These are phyloP conservation scores for Scrobipalpa atriplicella DNA, from an alignment of 2,888 invertebrate species.

Conservation along the genomic window DNA sequence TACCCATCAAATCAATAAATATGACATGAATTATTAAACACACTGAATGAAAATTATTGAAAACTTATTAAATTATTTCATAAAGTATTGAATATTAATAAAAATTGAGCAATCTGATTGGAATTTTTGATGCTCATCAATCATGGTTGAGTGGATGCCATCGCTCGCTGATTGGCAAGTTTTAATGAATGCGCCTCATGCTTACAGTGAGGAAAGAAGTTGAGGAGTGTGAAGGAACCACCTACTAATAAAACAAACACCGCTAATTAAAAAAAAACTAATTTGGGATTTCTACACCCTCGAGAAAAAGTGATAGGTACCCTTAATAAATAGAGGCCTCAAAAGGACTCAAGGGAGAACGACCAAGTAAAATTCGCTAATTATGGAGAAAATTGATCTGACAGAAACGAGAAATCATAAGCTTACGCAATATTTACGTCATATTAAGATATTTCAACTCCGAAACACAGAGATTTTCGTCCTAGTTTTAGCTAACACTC, in stretches of 20 bases:
- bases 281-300: constrained; percentile 7
- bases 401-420: background rate
- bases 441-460: too few species aligned
- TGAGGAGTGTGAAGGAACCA: constrained; percentile 20
- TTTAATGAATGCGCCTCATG: constrained; percentile 38
- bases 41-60: too few species aligned
- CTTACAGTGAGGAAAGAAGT: constrained; percentile 35
- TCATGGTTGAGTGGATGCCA: constrained; percentile 15
- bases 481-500: too few species aligned
- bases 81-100: too few species aligned
- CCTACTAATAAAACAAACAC: too few species aligned
- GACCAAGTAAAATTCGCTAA: background rate
- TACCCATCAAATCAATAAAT: too few species aligned
- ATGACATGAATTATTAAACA: too few species aligned
- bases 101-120: background rate
- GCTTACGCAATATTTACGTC: too few species aligned
- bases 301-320: background rate
- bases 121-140: constrained; percentile 14
- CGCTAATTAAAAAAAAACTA: too few species aligned
- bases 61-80: too few species aligned
- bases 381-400: background rate
- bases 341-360: background rate
- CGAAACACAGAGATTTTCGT: too few species aligned
- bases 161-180: constrained; percentile 35
- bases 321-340: background rate